A percentile compares a stretch with the other conserved stretches of the same genome.
Conservation (phyloP, 2,888 invertebrate genomes). For the Melinopterus prodromus region DNA sequence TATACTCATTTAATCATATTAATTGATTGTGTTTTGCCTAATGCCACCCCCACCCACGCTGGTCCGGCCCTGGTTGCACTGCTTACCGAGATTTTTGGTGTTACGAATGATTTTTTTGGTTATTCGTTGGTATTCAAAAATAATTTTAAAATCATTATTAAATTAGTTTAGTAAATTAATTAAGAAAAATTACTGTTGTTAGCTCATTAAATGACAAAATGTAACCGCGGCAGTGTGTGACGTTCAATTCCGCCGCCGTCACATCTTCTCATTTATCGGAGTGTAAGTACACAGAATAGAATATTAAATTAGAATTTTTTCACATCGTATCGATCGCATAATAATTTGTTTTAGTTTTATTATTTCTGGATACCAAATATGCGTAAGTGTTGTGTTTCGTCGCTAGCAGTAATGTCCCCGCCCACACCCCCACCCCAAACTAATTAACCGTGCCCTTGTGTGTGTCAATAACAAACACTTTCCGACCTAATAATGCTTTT, state of each 20-base stretch:
- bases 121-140: neutral
- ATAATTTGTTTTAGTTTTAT: neutral
- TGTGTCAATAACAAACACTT: neutral
- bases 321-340: no score
- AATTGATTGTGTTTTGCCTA: constrained; percentile 9
- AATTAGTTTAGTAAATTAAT: no score
- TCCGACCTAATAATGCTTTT: neutral
- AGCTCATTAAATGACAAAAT: no score
- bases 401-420: neutral
- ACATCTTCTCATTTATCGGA: no score
- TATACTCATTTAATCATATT: constrained; percentile 13
- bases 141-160: neutral
- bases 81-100: constrained; percentile 37
- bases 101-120: neutral
- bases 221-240: no score
- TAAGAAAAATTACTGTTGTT: no score
- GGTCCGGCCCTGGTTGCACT: constrained; percentile 63
- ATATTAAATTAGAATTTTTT: no score
- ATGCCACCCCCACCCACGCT: constrained; percentile 42
- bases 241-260: no score
- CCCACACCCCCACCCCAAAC: neutral
- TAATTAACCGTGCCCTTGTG: neutral
- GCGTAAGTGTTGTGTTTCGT: neutral
- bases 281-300: no score
- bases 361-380: neutral